A percentile compares a stretch with the other conserved stretches of the same genome.
Evolutionary conservation across 2,113 vertebrate species (phyloP).

Genomic region (Mixornis gularis): DNA sequence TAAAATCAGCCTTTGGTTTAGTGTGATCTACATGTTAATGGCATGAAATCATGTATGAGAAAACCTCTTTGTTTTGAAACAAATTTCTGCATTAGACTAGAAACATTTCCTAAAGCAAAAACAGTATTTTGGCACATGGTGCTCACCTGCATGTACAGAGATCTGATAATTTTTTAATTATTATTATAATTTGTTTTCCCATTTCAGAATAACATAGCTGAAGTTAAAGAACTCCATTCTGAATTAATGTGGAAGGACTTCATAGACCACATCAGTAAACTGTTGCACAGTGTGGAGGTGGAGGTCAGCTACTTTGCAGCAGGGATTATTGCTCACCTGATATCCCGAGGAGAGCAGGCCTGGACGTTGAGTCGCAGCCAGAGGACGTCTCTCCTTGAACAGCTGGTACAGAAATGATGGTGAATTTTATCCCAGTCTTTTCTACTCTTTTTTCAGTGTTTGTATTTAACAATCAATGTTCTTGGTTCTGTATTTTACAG

Average conservation of each 20-base stretch:
- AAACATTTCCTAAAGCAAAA: neutral
- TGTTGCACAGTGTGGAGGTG: slow-evolving; percentile 92
- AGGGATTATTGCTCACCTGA: slow-evolving; percentile 94
- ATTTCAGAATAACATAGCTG: slow-evolving; percentile 93
- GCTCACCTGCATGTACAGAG: neutral
- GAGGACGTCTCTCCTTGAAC: slow-evolving; percentile 84
- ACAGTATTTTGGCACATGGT: neutral
- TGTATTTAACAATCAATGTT: slow-evolving; percentile 15
- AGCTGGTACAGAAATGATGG: slow-evolving; percentile 80
- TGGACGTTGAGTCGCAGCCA: slow-evolving; percentile 86
- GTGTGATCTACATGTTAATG: neutral
- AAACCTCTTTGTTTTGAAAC: neutral
- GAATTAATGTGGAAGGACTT: slow-evolving; percentile 96
- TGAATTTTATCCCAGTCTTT: slow-evolving; percentile 13
- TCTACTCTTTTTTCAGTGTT: neutral
- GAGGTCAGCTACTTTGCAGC: slow-evolving; percentile 99
- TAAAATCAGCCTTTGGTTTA: neutral
- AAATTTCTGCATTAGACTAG: neutral
- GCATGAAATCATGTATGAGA: neutral
- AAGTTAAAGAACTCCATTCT: slow-evolving; percentile 92
- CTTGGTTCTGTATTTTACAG: slow-evolving; percentile 71
- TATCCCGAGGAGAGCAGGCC: slow-evolving; percentile 89
- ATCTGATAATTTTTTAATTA: no score
- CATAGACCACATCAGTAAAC: slow-evolving; percentile 90
- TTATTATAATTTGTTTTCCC: neutral